These are phyloP conservation scores for Aphyosemion australe DNA, from an alignment of 2,113 vertebrate species.

Conservation along the genomic window DNA sequence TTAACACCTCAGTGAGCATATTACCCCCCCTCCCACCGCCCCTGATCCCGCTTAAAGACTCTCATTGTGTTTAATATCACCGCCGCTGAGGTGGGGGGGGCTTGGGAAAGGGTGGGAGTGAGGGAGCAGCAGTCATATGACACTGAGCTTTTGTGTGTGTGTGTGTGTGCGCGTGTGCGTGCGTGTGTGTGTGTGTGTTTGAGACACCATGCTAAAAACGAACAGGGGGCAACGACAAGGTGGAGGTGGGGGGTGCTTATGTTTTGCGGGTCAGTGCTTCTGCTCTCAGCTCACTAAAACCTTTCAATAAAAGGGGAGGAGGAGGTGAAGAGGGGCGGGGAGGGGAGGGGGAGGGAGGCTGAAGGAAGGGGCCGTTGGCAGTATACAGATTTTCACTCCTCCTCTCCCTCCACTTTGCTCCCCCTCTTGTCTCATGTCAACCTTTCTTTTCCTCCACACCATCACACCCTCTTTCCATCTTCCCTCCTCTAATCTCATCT, in stretches of 20 bases:
- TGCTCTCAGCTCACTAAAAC: slow-evolving; percentile 71
- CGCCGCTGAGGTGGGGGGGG: slow-evolving; percentile 60
- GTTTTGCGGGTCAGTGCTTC: slow-evolving; percentile 75
- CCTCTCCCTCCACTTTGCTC: slow-evolving; percentile 1
- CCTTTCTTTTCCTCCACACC: slow-evolving; percentile 62
- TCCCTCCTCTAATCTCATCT: slow-evolving; percentile 64
- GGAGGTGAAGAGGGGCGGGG: slow-evolving; percentile 8
- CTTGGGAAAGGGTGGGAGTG: slow-evolving; percentile 49
- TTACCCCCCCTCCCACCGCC: slow-evolving; percentile 61
- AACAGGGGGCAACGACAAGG: slow-evolving; percentile 20
- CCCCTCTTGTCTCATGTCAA: slow-evolving; percentile 53
- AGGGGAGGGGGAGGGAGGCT: slow-evolving; percentile 19
- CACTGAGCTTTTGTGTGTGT: slow-evolving; percentile 51
- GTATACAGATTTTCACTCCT: slow-evolving; percentile 51
- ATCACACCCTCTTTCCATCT: slow-evolving; percentile 60
- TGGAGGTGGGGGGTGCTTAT: slow-evolving; percentile 51
- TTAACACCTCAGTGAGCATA: slow-evolving; percentile 81
- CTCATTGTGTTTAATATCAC: slow-evolving; percentile 80
- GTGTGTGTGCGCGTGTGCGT: slow-evolving; percentile 39
- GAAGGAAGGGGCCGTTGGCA: slow-evolving; percentile 58
- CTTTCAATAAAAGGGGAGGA: slow-evolving; percentile 62
- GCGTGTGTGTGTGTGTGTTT: slow-evolving; percentile 38
- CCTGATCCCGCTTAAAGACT: slow-evolving; percentile 78
- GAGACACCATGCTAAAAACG: slow-evolving; percentile 45
- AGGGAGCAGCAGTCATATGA: slow-evolving; percentile 69